Base-by-base conservation (phyloP, 2,113 vertebrate genomes). In the Grantiella picta region DNA sequence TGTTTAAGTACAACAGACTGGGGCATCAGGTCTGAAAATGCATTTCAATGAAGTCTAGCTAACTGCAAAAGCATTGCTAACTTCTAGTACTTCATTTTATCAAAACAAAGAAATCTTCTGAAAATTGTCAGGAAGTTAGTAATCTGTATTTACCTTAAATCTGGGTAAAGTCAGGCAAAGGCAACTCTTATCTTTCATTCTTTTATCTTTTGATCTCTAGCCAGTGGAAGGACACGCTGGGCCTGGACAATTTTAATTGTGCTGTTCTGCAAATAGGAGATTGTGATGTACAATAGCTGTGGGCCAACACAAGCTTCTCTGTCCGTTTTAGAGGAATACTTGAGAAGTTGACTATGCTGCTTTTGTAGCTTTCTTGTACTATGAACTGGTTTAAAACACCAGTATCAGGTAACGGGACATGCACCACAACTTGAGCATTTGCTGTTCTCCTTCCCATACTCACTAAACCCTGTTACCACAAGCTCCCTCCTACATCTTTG, bases 391-490 rank as follows among this genome's bases (percentile, higher is more conserved):
- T 71, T 82, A 29, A 92, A 85, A 68, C 17, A 81, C 7, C n/a
- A 44, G 0, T 11, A 47, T 50, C 27, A 82, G 27, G 16, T 54
- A 68, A 8, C 4, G 42, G 29, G 12, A 77, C 24, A 31, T 23
- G 15, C 14, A 49, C 15, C 5, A 7, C 38, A 76, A 36, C 44
- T 35, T 52, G 8, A 36, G n/a, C 52, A 45, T 72, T 80, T 76
- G 7, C 45, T 54, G 24, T 44, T 72, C 8, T 36, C 15, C 17
- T 7, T 13, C 9, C 9, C 5, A 35, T 15, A 60, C 2, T 12
- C 5, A 82, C 15, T 23, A 80, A 86, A 35, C 2, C 2, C 8
- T 69, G 28, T 19, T 69, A 69, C 7, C 18, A 56, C 0, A 0
- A 72, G 29, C 21, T 72, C 16, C 21, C 44, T 72, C 19, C 33